These are phyloP conservation scores for Xerus inauris DNA, from an alignment of 2,113 vertebrate genomes.

Conservation along the genomic window DNA sequence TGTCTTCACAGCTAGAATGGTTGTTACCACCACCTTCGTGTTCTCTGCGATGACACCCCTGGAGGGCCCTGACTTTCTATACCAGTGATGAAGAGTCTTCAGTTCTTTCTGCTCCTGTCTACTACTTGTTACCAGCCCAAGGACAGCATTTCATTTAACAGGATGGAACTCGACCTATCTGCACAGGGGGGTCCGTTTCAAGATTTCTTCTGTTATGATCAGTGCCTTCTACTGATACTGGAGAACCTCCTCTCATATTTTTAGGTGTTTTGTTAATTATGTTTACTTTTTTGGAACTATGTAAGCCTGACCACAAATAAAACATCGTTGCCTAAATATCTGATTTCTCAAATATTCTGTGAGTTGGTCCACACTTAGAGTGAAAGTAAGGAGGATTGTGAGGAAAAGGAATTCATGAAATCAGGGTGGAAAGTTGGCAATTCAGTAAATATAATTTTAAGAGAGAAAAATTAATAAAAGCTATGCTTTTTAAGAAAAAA, in stretches of 20 bases:
- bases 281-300: constrained; percentile 79
- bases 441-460: neutral
- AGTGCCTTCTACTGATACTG: constrained; percentile 83
- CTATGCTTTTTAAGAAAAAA: neutral
- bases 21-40: neutral
- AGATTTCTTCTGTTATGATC: constrained; percentile 44
- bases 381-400: neutral
- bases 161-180: neutral
- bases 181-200: neutral
- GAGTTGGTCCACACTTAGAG: neutral
- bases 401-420: neutral
- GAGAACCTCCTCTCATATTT: neutral
- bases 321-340: constrained; percentile 73
- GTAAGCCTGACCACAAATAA: constrained; percentile 83
- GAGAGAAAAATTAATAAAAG: neutral
- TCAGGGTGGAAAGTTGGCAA: neutral
- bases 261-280: constrained; percentile 64
- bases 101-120: neutral
- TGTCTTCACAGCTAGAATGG: too few relatives aligned
- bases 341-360: neutral
- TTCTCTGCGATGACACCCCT: neutral
- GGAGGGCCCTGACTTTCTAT: neutral
- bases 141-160: neutral
- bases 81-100: neutral
- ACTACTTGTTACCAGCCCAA: neutral